These are phyloP conservation scores for Julus scanicus DNA, from an alignment of 2,888 invertebrate genomes.

Conservation along the genomic window DNA sequence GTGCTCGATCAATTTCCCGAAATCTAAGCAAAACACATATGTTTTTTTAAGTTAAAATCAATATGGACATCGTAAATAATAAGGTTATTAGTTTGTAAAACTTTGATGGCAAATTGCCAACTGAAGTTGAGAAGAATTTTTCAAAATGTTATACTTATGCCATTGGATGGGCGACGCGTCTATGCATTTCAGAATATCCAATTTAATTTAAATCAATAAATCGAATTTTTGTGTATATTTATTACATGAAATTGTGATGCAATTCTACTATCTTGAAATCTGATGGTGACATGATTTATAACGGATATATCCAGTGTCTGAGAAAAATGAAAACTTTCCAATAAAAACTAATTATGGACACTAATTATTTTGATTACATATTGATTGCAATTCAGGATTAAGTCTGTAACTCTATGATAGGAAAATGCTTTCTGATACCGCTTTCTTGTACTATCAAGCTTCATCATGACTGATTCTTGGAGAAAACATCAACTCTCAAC, in stretches of 20 bases:
- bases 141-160: not conserved
- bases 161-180: not conserved
- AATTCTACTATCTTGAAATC: not conserved
- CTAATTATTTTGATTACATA: too few relatives aligned
- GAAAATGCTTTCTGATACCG: not conserved
- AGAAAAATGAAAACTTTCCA: not conserved
- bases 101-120: slow-evolving; percentile 16
- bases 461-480: slow-evolving; percentile 22
- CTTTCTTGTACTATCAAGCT: not conserved
- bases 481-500: not conserved
- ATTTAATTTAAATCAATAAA: slow-evolving; percentile 35
- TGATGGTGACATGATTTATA: not conserved
- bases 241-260: not conserved
- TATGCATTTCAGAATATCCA: slow-evolving; percentile 35
- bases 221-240: slow-evolving; percentile 36
- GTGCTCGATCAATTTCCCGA: slow-evolving; percentile 9
- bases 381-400: not conserved
- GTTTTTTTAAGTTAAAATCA: slow-evolving; percentile 15
- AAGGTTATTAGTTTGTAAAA: slow-evolving; percentile 27
- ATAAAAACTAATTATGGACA: not conserved
- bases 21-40: not conserved
- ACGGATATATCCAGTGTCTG: not conserved
- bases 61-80: slow-evolving; percentile 15
- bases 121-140: not conserved
- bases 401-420: not conserved